Percentiles rank a stretch among this genome's conserved stretches.
Evolutionary conservation across 2,797 vertebrate genomes (phyloP).

Genomic region (Coregonus sp.): DNA sequence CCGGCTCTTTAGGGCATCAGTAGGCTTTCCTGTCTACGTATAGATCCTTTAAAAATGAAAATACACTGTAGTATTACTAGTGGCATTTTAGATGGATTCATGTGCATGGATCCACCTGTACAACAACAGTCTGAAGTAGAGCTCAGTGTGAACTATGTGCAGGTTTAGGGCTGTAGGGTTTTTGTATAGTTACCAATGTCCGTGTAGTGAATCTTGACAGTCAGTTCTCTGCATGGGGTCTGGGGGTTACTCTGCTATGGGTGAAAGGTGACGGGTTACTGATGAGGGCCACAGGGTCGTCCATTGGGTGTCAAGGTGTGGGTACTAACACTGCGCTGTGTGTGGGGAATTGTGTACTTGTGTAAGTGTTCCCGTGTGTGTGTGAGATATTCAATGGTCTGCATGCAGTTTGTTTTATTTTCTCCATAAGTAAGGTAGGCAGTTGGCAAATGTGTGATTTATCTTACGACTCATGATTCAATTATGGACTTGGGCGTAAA

Average conservation of each 20-base stretch:
- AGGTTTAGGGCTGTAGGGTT: not conserved
- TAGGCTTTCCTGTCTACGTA: not conserved
- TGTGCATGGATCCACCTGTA: not conserved
- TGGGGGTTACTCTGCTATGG: constrained; percentile 26
- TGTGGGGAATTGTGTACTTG: constrained; percentile 46
- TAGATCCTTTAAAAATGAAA: not conserved
- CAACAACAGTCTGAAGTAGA: not conserved
- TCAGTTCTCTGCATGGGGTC: constrained; percentile 36
- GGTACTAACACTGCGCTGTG: constrained; percentile 54
- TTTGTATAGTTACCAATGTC: not conserved
- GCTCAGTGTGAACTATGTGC: not conserved
- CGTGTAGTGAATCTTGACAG: not conserved
- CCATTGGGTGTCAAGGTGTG: constrained; percentile 24
- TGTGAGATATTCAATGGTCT: not conserved
- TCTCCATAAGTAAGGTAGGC: constrained; percentile 13
- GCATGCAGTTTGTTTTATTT: not conserved
- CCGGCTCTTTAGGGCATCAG: not conserved
- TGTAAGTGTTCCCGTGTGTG: constrained; percentile 28
- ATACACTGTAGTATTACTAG: not conserved
- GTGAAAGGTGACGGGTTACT: constrained; percentile 52
- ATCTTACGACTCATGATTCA: not conserved
- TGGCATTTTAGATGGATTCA: not conserved
- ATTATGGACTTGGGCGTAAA: not conserved
- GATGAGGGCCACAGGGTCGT: constrained; percentile 32
- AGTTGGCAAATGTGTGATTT: not conserved